Base-by-base conservation (phyloP, 2,113 vertebrate genomes). In the Coreoperca whiteheadi region DNA sequence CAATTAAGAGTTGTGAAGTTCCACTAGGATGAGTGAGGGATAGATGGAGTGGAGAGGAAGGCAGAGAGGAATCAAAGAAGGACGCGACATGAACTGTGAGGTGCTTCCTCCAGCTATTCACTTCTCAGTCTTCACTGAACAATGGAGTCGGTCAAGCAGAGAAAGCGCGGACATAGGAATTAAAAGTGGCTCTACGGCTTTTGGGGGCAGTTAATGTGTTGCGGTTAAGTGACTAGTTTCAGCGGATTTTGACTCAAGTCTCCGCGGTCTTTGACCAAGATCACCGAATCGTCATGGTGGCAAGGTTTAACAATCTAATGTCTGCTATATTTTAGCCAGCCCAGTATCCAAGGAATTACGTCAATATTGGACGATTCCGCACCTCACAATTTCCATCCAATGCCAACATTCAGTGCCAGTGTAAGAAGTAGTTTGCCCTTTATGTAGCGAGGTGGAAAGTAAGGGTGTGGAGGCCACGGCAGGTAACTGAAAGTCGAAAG, bases 1-100 rank as follows among this genome's bases (percentile, higher is more conserved):
- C 90, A 84, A 90, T 84, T 86, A 67, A n/a, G 61, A 64, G 54
- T 18, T 59, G 74, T 61, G 46, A 69, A 75, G 79, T 79, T 67
- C 70, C 80, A 41, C 16, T 53, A 73, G 82, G 56, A 32, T 21
- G 81, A 74, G 60, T 30, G 78, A 84, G 68, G 10, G 59, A 59
- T 51, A 20, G 74, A 76, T 54, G 59, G 54, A 88, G 54, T 51
- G 32, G 14, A 39, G 61, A 54, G 50, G 63, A 53, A 37, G 51
- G 41, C 32, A 60, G 54, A 59, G 57, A 41, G n/a, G 25, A 54
- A 50, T 39, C 32, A 18, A n/a, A 39, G 67, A 48, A 72, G 46
- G 67, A 50, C 11, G 3, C 7, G 5, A 68, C n/a, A 1, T 32
- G 50, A 79, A 74, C 70, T 67, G 67, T 34, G 73, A 76, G 54